phyloP scores from a whole-genome alignment of 2,797 vertebrate species.

The Hypotaenidia okinawae region DNA sequence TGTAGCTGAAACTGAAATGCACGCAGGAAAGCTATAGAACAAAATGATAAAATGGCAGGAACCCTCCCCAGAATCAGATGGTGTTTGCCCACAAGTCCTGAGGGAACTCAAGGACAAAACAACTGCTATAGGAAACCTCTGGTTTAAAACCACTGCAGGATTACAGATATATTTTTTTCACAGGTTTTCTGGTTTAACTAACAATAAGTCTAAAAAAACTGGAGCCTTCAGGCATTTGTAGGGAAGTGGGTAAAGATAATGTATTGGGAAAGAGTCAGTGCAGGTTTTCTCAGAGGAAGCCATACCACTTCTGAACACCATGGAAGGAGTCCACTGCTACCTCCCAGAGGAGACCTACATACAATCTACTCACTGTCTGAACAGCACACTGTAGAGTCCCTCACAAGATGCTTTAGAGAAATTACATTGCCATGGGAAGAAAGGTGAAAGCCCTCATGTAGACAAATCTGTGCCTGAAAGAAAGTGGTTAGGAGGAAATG shows the following conservation, averaged over 20 bases:
- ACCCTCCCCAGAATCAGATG: background rate
- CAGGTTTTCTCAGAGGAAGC: background rate
- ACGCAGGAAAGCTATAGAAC: background rate
- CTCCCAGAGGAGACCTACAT: background rate
- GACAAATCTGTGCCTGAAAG: background rate
- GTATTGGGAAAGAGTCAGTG: background rate
- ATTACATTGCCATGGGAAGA: background rate
- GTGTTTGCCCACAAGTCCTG: accelerated
- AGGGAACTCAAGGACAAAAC: background rate
- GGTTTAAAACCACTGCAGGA: background rate
- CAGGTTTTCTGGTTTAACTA: background rate
- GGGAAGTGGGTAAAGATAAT: background rate
- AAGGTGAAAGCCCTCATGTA: background rate
- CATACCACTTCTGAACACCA: background rate
- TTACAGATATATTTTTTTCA: background rate
- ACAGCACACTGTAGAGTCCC: background rate
- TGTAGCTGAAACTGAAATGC: background rate
- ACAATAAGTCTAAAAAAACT: accelerated
- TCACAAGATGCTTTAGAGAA: background rate
- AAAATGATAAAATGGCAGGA: background rate
- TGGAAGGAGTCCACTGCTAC: background rate
- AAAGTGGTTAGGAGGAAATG: background rate
- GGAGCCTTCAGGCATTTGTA: background rate
- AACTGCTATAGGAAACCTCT: background rate
- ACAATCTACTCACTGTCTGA: background rate